These are phyloP conservation scores for Lepidothrix coronata DNA, from an alignment of 2,113 vertebrate genomes.

Conservation along the genomic window DNA sequence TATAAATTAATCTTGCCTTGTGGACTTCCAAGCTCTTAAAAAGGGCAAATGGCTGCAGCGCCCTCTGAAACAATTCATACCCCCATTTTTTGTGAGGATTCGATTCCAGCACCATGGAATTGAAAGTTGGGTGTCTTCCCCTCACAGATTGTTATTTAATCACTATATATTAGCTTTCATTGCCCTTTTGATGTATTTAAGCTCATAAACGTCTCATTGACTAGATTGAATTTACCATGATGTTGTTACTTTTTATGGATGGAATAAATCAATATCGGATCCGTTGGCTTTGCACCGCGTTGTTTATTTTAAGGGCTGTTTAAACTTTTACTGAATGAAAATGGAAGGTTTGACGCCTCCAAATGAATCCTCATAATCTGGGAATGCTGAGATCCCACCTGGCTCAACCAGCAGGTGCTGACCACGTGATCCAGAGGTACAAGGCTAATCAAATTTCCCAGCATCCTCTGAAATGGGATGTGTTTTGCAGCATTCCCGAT, in stretches of 20 bases:
- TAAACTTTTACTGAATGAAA: conserved; percentile 25
- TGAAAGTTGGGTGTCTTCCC: conserved; percentile 22
- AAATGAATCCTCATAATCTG: background rate
- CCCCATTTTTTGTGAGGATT: background rate
- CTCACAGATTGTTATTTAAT: conserved; percentile 41
- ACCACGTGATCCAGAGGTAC: background rate
- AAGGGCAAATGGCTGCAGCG: background rate
- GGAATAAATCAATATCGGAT: conserved; percentile 45
- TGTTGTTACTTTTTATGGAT: conserved; percentile 47
- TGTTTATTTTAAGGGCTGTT: conserved; percentile 49
- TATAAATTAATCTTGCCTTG: background rate
- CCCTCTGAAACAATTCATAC: background rate
- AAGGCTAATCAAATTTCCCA: background rate
- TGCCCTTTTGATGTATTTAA: conserved; percentile 52
- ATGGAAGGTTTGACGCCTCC: background rate
- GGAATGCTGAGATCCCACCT: background rate
- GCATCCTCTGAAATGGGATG: background rate
- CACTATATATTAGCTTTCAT: conserved; percentile 43
- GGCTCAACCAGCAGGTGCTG: background rate
- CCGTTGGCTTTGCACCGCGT: background rate
- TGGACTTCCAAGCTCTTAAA: background rate
- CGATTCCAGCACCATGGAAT: background rate
- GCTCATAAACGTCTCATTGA: conserved; percentile 38
- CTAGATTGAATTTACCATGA: conserved; percentile 34
- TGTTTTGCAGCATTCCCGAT: background rate